Evolutionary conservation across 2,113 vertebrate genomes (phyloP), one percentile per base, ranked within the genome.

Genomic region (Chloropsis cyanopogon): DNA sequence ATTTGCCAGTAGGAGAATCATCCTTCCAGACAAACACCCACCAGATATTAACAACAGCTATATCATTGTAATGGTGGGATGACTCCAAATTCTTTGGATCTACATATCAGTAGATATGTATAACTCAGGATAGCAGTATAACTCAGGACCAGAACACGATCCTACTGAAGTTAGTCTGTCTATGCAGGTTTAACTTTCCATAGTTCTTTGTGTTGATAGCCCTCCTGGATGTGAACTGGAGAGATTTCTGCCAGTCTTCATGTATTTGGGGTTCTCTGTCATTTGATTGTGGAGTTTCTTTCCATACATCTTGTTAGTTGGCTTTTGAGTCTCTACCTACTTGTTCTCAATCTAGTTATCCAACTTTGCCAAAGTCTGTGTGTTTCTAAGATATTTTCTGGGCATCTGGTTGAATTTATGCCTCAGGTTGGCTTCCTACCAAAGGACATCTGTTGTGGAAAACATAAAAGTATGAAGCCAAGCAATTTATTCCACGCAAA

Each of bases 321-420:
- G 31, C 50, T 68, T 94, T 60, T 75, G 70, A 85, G 47, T 78
- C 73, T 89, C 15, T 61, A 66, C 57, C 69, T 76, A 25, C n/a
- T 88, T 90, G 49, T 88, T 42, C 49, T 86, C 22, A 2, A 10
- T 44, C 29, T 66, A 77, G 79, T 88, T 81, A 75, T 20, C 57
- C 83, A 69, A 26, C 56, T 64, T 64, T 47, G 33, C 53, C 65
- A 68, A 88, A 70, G 25, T 20, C 71, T 83, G 0, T 88, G 26
- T 66, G 53, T 91, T 93, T 78, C 60, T 76, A 52, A 90, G 61
- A 65, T 93, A 79, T 95, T 95, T 96, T 73, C 57, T 84, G 89
- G 92, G 79, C 82, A 82, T 82, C 76, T 94, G 91, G 57, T 86
- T 93, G 76, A 88, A 86, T 94, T 94, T 87, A 82, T 84, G 60